Evolutionary conservation across 2,113 vertebrate species (phyloP).

Genomic region (Caranx ignobilis): DNA sequence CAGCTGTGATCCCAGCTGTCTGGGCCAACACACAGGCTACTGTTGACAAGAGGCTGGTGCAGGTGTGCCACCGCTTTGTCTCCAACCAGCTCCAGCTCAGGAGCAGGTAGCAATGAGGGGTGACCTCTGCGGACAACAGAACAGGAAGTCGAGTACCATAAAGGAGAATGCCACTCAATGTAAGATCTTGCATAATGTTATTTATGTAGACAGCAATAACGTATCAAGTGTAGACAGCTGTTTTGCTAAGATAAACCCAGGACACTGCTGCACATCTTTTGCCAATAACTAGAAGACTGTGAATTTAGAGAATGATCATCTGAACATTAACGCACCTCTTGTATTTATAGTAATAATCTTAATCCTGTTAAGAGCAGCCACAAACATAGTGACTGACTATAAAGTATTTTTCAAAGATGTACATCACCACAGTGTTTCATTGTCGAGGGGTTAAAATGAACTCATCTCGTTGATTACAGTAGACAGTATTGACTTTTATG

Average conservation of each 20-base stretch:
- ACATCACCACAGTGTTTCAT: conserved; percentile 30
- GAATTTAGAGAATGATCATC: conserved; percentile 54
- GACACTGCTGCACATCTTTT: conserved; percentile 34
- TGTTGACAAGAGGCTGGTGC: conserved; percentile 48
- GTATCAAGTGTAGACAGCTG: conserved; percentile 29
- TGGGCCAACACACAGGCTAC: conserved; percentile 19
- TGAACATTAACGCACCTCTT: conserved; percentile 44
- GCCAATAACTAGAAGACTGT: conserved; percentile 65
- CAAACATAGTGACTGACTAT: conserved; percentile 17
- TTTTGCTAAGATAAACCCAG: conserved; percentile 33
- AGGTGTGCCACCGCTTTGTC: conserved; percentile 54
- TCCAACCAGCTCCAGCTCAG: conserved; percentile 34
- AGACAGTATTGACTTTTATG: conserved; percentile 50
- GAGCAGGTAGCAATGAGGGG: conserved; percentile 40
- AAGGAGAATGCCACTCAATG: conserved; percentile 77
- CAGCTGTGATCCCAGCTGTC: conserved; percentile 64
- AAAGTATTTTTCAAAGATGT: conserved; percentile 34
- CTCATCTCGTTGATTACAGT: not conserved
- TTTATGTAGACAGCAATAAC: conserved; percentile 40
- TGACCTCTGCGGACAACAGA: conserved; percentile 19
- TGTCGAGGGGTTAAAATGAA: not conserved
- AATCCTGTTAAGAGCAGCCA: conserved; percentile 30
- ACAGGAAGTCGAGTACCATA: conserved; percentile 37
- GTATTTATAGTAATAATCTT: conserved; percentile 35
- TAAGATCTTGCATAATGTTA: conserved; percentile 50